These are phyloP conservation scores for Macrobrachium rosenbergii DNA, from an alignment of 1,140 invertebrate genomes.

Conservation along the genomic window DNA sequence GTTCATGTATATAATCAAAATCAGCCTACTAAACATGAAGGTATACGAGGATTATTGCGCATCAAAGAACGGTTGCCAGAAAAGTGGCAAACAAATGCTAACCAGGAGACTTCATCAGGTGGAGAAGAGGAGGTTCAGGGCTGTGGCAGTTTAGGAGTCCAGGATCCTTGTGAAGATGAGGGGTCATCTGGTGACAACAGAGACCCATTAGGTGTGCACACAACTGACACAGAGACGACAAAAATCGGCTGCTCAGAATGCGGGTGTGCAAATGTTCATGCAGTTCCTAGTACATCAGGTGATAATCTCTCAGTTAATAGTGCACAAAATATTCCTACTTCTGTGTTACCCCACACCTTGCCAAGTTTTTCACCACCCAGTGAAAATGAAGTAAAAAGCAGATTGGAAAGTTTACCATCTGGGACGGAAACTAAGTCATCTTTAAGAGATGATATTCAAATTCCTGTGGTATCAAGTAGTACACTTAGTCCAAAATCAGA, in stretches of 20 bases:
- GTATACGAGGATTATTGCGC: conserved; percentile 42
- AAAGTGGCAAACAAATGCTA: conserved; percentile 57
- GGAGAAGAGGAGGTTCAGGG: conserved; percentile 15
- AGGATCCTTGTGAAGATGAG: background rate
- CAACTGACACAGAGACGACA: conserved; percentile 21
- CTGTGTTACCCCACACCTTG: conserved; percentile 13
- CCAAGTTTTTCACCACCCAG: conserved; percentile 19
- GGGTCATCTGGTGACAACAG: background rate
- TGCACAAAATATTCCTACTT: conserved; percentile 20
- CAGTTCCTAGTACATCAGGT: conserved; percentile 55
- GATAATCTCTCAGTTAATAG: conserved; percentile 14
- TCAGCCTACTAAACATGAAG: conserved; percentile 47
- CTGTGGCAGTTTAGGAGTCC: background rate
- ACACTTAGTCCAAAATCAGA: conserved; percentile 53
- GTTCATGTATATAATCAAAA: conserved; percentile 64
- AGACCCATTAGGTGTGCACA: background rate
- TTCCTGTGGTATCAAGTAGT: conserved; percentile 66
- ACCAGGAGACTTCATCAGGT: conserved; percentile 21
- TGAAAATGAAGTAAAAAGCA: conserved; percentile 29
- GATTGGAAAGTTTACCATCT: conserved; percentile 20
- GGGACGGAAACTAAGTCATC: conserved; percentile 13
- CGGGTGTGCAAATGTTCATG: conserved; percentile 49
- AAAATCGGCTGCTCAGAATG: conserved; percentile 53
- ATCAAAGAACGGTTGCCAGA: conserved; percentile 60
- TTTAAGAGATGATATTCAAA: conserved; percentile 65